Evolutionary conservation across 1,140 invertebrate species (phyloP), one percentile per base, ranked within the genome.

Genomic region (Platyscapa corneri): DNA sequence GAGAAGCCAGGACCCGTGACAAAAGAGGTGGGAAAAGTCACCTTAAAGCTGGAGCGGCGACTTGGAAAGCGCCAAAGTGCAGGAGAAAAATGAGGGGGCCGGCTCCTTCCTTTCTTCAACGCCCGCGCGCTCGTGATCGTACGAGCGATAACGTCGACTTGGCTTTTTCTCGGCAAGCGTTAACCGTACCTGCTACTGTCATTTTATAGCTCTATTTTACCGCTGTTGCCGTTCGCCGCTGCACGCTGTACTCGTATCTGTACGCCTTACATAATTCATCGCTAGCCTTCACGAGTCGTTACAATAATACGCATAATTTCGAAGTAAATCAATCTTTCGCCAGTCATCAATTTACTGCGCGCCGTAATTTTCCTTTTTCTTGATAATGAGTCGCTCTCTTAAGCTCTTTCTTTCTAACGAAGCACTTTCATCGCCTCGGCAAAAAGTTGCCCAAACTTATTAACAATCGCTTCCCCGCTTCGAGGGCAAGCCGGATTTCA

Each of bases 131-230:
- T 74, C 70, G 6, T 42, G 39, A 74, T 74, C 39, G 23, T 42
- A 42, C 37, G 37, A 12, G 23, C 39, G 70, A 74, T 74, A 74
- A 42, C 39, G 70, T 27, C 70, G 27, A 74, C 27, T 74, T 42
- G 12, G 67, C 67, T 46, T 46, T 75, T 75, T 53, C 32, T 53
- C 46, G 27, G 46, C 46, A 12, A 77, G 46, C 75, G n/a, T 23
- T 53, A 77, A 53, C 27, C 75, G 7, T 76, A 30, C 46, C 46
- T 30, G 49, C 46, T 77, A 77, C 70, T 77, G 75, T 77, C 75
- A 77, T 77, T 77, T 77, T 53, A 77, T 77, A 77, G 75, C 49
- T 77, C 75, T 27, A 46, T 75, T 46, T 46, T 46, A 46, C 37
- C 72, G 72, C 30, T 18, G 49, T 12, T 8, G 70, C 34, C 37